Conservation (phyloP, 2,113 vertebrate species). For the Salvelinus fontinalis region DNA sequence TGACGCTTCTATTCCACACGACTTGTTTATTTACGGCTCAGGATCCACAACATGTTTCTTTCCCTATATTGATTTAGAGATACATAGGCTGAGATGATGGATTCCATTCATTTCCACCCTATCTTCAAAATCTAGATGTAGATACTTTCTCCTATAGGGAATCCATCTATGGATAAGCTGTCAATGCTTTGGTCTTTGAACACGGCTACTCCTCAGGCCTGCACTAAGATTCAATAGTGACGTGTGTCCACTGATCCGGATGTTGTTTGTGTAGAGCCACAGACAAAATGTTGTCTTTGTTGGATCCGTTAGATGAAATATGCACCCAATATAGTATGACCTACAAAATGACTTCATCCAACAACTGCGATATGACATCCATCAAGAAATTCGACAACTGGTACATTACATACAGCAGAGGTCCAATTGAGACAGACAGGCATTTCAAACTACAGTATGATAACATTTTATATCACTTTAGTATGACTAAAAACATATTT, state of each 20-base stretch:
- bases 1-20: no score
- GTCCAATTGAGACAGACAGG: background rate
- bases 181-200: background rate
- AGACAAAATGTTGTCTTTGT: background rate
- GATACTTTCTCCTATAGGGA: background rate
- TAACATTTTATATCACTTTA: background rate
- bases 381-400: background rate
- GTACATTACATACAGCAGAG: background rate
- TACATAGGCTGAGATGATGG: background rate
- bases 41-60: background rate
- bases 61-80: background rate
- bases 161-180: no score
- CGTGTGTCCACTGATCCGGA: background rate
- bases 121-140: background rate
- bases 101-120: background rate
- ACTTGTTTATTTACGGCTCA: background rate
- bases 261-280: background rate
- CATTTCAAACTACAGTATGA: background rate
- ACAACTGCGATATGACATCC: background rate
- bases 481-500: no score
- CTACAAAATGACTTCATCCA: background rate
- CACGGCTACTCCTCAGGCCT: background rate
- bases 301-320: background rate
- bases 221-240: background rate
- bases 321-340: background rate